Evolutionary conservation across 2,113 vertebrate species (phyloP).

Genomic region (Glaucidium brasilianum): DNA sequence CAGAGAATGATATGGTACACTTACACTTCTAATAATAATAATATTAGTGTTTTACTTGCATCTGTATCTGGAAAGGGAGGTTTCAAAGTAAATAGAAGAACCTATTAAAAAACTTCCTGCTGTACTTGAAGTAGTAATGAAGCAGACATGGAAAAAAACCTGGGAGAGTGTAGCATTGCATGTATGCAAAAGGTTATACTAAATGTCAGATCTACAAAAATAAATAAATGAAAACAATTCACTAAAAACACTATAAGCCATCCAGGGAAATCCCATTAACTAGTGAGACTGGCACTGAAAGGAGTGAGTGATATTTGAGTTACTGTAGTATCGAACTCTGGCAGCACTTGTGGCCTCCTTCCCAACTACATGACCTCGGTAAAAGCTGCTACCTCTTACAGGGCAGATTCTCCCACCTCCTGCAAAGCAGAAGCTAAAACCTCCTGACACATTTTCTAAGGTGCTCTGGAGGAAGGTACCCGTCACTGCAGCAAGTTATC

Average conservation of each 20-base stretch:
- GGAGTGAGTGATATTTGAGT: background rate
- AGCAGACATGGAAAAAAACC: background rate
- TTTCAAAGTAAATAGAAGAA: background rate
- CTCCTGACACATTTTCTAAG: background rate
- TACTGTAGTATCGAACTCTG: background rate
- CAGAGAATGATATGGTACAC: background rate
- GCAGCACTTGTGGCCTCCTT: background rate
- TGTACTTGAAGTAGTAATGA: background rate
- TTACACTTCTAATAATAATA: background rate
- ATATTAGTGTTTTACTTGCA: background rate
- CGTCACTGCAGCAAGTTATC: background rate
- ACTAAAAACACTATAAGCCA: background rate
- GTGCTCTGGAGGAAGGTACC: background rate
- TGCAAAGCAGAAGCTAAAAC: background rate
- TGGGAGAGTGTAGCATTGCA: background rate
- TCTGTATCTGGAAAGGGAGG: background rate
- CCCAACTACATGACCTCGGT: background rate
- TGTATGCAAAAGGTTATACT: background rate
- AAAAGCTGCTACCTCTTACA: background rate
- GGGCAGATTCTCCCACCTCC: background rate
- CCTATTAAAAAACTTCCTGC: background rate
- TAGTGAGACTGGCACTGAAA: background rate
- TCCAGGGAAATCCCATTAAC: background rate
- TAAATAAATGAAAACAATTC: background rate
- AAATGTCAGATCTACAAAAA: conserved; percentile 12